Evolutionary conservation across 2,888 invertebrate genomes (phyloP).

Genomic region (Drosophila pseudotakahashii): DNA sequence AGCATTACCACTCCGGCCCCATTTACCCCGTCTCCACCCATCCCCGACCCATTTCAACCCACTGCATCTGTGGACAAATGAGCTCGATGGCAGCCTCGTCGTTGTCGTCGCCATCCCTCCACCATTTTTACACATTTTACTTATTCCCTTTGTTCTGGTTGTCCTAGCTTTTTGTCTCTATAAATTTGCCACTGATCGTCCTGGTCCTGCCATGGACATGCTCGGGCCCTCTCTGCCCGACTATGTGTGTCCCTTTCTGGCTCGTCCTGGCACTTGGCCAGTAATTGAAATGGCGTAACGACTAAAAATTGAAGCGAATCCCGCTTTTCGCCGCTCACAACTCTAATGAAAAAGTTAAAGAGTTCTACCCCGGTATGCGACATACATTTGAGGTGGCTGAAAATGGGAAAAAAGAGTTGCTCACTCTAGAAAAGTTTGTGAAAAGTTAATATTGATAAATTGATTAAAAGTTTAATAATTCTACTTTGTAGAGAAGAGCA

Average conservation of each 20-base stretch:
- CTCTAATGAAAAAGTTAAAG: slow-evolving; percentile 75
- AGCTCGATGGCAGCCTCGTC: slow-evolving; percentile 66
- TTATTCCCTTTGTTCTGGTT: slow-evolving; percentile 70
- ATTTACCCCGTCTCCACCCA: background rate
- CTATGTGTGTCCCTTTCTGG: slow-evolving; percentile 11
- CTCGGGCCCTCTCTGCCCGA: background rate
- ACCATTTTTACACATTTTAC: slow-evolving; percentile 59
- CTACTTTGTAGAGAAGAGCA: slow-evolving; percentile 34
- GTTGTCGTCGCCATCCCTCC: slow-evolving; percentile 26
- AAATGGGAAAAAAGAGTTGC: slow-evolving; percentile 21
- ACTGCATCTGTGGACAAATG: slow-evolving; percentile 66
- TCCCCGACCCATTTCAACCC: slow-evolving; percentile 6
- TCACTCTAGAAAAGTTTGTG: slow-evolving; percentile 55
- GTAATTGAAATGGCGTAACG: slow-evolving; percentile 81
- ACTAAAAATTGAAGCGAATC: slow-evolving; percentile 70
- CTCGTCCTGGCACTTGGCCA: slow-evolving; percentile 66
- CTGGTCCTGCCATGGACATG: slow-evolving; percentile 41
- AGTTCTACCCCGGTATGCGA: slow-evolving; percentile 5
- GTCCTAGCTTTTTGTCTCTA: slow-evolving; percentile 66
- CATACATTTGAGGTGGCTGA: slow-evolving; percentile 17
- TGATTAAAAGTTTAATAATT: slow-evolving; percentile 80
- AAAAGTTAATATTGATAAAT: slow-evolving; percentile 81
- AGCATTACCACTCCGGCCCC: slow-evolving; percentile 22
- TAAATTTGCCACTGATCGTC: slow-evolving; percentile 73
- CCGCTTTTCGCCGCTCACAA: slow-evolving; percentile 28